A percentile compares a stretch with the other conserved stretches of the same genome.
These are phyloP conservation scores for Okamejei kenojei DNA, from an alignment of 2,797 vertebrate species.

Conservation along the genomic window DNA sequence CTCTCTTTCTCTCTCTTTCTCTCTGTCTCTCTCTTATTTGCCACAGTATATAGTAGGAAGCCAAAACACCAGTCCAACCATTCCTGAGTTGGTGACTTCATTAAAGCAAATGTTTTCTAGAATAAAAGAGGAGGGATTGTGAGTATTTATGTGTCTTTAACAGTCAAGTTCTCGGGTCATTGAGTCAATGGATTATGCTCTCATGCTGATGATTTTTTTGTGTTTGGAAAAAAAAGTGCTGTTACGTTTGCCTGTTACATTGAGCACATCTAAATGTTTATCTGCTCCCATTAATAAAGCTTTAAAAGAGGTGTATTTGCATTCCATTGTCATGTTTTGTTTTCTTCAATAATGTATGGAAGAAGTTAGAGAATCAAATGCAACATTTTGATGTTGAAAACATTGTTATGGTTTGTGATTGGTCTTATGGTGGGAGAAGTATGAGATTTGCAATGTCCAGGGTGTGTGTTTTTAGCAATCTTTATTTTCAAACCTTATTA, in stretches of 20 bases:
- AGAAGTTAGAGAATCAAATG: neutral
- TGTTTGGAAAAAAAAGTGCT: neutral
- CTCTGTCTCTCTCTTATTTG: neutral
- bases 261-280: neutral
- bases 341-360: neutral
- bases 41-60: neutral
- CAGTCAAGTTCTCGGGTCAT: neutral
- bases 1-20: no score
- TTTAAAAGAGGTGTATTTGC: neutral
- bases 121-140: neutral
- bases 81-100: neutral
- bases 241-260: neutral
- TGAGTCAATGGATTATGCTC: neutral
- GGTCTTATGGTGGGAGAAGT: neutral
- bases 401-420: neutral
- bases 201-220: neutral
- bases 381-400: neutral
- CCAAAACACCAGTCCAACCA: neutral
- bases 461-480: no score
- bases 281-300: neutral
- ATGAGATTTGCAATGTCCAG: neutral
- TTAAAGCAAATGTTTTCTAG: neutral
- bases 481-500: neutral
- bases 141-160: neutral
- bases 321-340: neutral